Conservation (phyloP, 2,113 vertebrate species). For the Cettia cetti region DNA sequence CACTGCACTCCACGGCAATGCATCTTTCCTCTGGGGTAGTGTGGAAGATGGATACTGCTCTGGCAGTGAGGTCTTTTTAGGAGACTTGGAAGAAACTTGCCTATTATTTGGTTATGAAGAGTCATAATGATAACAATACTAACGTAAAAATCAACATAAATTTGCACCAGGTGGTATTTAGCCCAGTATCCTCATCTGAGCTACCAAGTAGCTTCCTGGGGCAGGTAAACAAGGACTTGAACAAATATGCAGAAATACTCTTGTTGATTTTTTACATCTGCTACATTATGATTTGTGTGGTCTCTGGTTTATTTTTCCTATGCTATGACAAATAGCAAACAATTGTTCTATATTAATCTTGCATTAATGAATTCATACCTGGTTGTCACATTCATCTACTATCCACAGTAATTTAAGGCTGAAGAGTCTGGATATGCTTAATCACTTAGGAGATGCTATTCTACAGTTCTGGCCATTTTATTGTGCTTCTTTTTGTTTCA, state of each 20-base stretch:
- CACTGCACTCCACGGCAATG: neutral
- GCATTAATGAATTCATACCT: neutral
- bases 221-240: neutral
- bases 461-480: neutral
- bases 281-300: neutral
- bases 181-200: neutral
- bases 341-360: neutral
- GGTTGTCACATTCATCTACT: neutral
- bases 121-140: neutral
- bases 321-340: neutral
- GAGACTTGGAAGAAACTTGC: neutral
- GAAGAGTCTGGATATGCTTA: neutral
- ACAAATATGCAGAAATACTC: neutral
- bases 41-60: neutral
- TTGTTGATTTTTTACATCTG: neutral
- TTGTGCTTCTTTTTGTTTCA: neutral
- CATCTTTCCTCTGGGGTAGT: neutral
- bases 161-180: neutral
- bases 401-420: neutral
- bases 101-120: neutral
- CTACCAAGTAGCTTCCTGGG: neutral
- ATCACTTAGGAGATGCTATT: neutral
- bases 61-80: neutral
- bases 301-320: neutral
- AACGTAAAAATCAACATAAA: neutral